A percentile compares a stretch with the other conserved stretches of the same genome.
These are phyloP conservation scores for Sebastolobus altivelis DNA, from an alignment of 2,797 vertebrate species.

Conservation along the genomic window DNA sequence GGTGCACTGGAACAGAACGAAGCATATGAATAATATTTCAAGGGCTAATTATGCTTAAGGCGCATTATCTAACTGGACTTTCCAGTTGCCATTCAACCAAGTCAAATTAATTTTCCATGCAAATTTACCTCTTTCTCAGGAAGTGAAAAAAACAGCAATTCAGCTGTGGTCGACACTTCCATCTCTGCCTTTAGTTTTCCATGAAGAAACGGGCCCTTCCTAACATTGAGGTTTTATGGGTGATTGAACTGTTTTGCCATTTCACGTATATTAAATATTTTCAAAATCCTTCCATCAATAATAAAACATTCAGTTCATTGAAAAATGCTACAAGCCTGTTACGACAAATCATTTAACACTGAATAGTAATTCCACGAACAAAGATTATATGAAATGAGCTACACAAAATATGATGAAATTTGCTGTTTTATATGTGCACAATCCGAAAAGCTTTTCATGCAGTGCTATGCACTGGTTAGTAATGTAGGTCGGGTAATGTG, in stretches of 20 bases:
- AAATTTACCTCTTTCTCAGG: constrained; percentile 44
- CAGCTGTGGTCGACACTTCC: constrained; percentile 1
- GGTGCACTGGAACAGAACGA: constrained; percentile 61
- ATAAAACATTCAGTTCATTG: constrained; percentile 19
- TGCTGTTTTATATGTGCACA: not conserved
- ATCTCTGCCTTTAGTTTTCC: constrained; percentile 11
- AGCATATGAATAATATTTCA: constrained; percentile 68
- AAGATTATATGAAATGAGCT: not conserved
- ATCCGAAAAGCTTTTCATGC: not conserved
- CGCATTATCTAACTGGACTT: constrained; percentile 66
- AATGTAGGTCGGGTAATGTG: not conserved
- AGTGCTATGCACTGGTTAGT: not conserved
- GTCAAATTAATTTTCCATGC: constrained; percentile 61
- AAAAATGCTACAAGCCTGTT: not conserved
- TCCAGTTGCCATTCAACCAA: constrained; percentile 63
- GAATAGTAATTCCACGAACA: not conserved
- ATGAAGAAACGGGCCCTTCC: constrained; percentile 1
- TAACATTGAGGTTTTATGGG: constrained; percentile 17
- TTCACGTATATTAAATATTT: constrained; percentile 2
- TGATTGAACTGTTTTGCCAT: constrained; percentile 16
- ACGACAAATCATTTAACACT: not conserved
- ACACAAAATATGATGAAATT: not conserved
- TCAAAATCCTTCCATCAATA: not conserved
- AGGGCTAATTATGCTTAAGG: constrained; percentile 69
- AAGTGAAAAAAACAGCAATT: constrained; percentile 13